Base-by-base conservation (phyloP, 2,888 invertebrate genomes). In the Clanis bilineata region DNA sequence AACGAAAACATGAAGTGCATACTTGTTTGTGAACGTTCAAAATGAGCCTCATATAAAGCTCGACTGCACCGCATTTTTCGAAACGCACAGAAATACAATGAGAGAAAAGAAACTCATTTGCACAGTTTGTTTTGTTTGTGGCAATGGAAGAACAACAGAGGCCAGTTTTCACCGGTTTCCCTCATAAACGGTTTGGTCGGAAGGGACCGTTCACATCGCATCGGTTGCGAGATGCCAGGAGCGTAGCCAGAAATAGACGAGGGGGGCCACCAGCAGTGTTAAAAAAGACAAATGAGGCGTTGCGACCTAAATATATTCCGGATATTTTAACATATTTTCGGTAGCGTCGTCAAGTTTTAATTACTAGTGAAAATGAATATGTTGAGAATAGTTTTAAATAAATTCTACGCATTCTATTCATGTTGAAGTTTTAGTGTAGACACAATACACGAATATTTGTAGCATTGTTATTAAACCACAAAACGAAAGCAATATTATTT, bases 111-210 rank as follows among this genome's bases (percentile, higher is more conserved):
- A 81, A 77, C 73, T 73, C 70, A 78, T 79, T 78, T 79, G 72
- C 75, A 77, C 71, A 66, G 67, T 63, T 72, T 74, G 78, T 83
- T 83, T 84, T 82, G 80, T 84, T 82, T 76, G 72, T 66, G 73
- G 77, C 83, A 84, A 87, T 83, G 80, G 72, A 82, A 85, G 74
- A 85, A 83, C 82, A 83, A 76, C 75, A 67, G 75, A 69, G 76
- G 28, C 47, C 47, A 51, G 18, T 51, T 78, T 72, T 69, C 67
- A 66, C 69, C 60, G 73, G 72, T 67, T 72, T 81, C 82, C 83
- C 76, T 79, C 76, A 73, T 80, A 83, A 82, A 82, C 77, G 74
- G 73, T 80, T 80, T 74, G 73, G 71, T 70, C 75, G 71, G 73
- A 76, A 75, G 68, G 64, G 56, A 59, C 62, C 55, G 56, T 62